Conservation (phyloP, 2,888 invertebrate species). For the Tipula helvola region DNA sequence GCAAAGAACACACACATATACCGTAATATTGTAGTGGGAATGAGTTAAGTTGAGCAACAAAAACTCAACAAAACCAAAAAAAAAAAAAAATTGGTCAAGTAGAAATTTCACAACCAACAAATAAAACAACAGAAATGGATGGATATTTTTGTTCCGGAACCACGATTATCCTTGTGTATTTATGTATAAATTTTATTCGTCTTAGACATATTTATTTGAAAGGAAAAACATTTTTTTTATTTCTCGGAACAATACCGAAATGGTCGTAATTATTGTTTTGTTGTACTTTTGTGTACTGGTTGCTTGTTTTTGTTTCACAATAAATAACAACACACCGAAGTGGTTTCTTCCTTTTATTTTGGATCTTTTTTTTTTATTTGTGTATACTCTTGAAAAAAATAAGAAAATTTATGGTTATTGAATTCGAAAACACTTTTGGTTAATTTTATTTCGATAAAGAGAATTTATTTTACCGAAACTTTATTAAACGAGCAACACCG, state of each 20-base stretch:
- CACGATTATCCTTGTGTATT: neutral
- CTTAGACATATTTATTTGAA: slow-evolving; percentile 4
- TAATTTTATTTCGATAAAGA: neutral
- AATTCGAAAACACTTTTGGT: neutral
- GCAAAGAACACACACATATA: neutral
- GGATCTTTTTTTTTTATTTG: neutral
- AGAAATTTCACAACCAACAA: neutral
- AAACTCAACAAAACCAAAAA: neutral
- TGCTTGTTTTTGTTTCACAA: neutral
- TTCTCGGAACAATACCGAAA: neutral
- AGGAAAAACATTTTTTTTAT: neutral
- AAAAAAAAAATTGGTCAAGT: neutral
- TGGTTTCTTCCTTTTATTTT: neutral
- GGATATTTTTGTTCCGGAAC: neutral
- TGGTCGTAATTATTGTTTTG: neutral
- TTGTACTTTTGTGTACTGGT: neutral
- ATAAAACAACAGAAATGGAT: neutral
- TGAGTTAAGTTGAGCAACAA: neutral
- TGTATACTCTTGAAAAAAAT: neutral
- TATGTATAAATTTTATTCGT: neutral
- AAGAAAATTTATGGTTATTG: neutral
- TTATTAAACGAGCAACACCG: too few relatives aligned
- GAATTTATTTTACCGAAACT: neutral
- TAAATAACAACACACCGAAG: neutral
- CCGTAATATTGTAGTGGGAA: neutral